These are phyloP conservation scores for Condylura cristata DNA, from an alignment of 2,113 vertebrate species.

Conservation along the genomic window DNA sequence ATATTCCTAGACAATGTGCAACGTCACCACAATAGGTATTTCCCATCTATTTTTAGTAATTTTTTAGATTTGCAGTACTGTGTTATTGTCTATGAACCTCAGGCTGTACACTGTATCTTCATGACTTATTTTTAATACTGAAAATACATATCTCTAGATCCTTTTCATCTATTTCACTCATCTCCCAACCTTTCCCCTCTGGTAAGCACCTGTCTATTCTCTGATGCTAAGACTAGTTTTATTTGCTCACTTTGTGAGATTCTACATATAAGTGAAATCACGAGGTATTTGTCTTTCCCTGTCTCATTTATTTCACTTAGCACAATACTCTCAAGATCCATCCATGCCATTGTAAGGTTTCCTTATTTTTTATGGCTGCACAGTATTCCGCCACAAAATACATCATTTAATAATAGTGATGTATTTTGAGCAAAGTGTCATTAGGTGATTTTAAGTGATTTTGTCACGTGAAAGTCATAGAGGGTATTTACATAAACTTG, in stretches of 20 bases:
- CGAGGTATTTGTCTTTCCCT: neutral
- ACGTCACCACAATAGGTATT: neutral
- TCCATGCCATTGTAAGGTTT: neutral
- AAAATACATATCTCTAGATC: neutral
- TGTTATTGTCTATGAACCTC: neutral
- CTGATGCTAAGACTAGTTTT: neutral
- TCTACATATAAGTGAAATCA: neutral
- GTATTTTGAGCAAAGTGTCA: neutral
- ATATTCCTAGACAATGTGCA: neutral
- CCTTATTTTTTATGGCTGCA: neutral
- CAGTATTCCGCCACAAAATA: neutral
- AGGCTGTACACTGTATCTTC: neutral
- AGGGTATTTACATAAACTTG: no score
- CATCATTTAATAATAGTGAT: neutral
- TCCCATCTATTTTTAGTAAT: neutral
- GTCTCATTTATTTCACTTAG: neutral
- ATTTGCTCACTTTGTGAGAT: neutral
- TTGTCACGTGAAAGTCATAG: no score
- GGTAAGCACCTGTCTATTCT: neutral
- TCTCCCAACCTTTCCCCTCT: neutral
- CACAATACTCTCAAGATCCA: neutral
- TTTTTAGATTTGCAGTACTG: neutral
- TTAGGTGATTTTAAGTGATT: neutral
- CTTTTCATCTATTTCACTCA: neutral
- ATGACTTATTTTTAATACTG: no score